Conservation (phyloP, 2,888 invertebrate genomes). For the Sminthurides aquaticus region DNA sequence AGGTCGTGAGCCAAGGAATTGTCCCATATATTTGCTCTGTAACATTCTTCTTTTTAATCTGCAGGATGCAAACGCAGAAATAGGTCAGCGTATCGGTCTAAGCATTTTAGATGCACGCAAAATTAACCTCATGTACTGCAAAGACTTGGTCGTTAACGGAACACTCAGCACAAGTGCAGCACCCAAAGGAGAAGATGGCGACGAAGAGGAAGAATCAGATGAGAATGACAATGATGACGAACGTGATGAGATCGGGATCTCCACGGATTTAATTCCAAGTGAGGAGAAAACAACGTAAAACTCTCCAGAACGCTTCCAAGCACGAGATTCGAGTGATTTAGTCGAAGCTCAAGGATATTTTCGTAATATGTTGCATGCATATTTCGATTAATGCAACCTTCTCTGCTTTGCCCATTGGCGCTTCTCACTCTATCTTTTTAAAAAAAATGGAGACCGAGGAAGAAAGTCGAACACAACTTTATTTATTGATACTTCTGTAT, state of each 20-base stretch:
- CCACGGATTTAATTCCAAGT: background rate
- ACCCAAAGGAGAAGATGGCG: slow-evolving; percentile 1
- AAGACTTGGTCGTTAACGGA: slow-evolving; percentile 2
- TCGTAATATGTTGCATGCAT: too few relatives aligned
- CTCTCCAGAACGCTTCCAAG: background rate
- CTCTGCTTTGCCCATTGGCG: too few relatives aligned
- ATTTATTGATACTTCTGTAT: too few relatives aligned
- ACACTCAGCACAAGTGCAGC: background rate
- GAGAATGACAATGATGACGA: background rate
- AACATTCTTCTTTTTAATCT: slow-evolving; percentile 53
- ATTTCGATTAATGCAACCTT: too few relatives aligned
- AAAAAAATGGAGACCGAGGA: too few relatives aligned
- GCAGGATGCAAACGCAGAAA: slow-evolving; percentile 35
- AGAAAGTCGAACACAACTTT: too few relatives aligned
- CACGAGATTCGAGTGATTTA: background rate
- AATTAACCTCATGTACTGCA: slow-evolving; percentile 41
- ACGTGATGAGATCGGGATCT: background rate
- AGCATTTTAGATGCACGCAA: slow-evolving; percentile 41
- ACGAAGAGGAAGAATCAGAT: background rate
- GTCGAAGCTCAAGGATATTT: too few relatives aligned
- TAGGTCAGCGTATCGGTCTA: slow-evolving; percentile 42
- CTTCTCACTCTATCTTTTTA: too few relatives aligned
- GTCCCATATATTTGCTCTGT: too few relatives aligned
- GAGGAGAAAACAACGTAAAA: background rate
- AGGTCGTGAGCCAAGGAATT: too few relatives aligned